Conservation (phyloP, 2,797 vertebrate genomes). For the Pygocentrus nattereri region DNA sequence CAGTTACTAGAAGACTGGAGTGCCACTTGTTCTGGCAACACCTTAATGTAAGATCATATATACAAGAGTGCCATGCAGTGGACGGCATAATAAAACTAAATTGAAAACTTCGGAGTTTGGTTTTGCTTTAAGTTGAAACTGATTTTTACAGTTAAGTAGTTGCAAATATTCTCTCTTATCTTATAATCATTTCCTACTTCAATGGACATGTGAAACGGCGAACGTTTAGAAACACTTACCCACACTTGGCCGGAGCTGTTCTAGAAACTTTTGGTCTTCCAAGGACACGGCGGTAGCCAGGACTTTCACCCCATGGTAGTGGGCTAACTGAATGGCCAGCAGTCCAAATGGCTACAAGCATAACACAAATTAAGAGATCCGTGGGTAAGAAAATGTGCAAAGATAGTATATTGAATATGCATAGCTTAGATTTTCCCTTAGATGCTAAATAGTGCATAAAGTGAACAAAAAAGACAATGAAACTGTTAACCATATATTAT, state of each 20-base stretch:
- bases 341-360: constrained; percentile 85
- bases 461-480: too few species aligned
- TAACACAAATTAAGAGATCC: not conserved
- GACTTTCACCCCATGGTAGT: constrained; percentile 90
- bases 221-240: constrained; percentile 74
- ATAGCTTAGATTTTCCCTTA: too few species aligned
- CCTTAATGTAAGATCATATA: not conserved
- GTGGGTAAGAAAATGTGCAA: not conserved
- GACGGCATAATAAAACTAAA: not conserved
- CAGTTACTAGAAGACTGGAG: not conserved
- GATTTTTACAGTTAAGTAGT: not conserved
- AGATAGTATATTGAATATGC: not conserved
- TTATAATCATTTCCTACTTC: not conserved
- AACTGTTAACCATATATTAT: too few species aligned
- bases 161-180: too few species aligned
- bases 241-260: constrained; percentile 85
- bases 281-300: constrained; percentile 85
- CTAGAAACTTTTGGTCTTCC: constrained; percentile 87
- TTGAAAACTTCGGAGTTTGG: not conserved
- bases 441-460: too few species aligned
- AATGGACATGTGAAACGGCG: not conserved
- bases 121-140: too few species aligned
- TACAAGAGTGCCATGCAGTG: not conserved
- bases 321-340: constrained; percentile 91
- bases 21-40: not conserved